A percentile compares a stretch with the other conserved stretches of the same genome.
Conservation (phyloP, 2,888 invertebrate genomes). For the Dryomyza anilis region DNA sequence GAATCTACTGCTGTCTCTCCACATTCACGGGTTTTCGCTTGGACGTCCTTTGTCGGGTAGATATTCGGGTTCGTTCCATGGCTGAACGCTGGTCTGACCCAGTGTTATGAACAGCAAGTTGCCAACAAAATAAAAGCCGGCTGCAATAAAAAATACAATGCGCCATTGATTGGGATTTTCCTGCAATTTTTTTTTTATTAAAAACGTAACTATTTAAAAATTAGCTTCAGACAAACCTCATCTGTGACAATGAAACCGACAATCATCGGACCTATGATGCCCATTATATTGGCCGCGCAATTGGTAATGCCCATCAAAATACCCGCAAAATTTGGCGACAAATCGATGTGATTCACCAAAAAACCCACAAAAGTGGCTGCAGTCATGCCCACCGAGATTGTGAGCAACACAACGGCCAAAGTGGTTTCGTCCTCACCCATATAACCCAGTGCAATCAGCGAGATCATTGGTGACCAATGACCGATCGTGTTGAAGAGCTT, state of each 20-base stretch:
- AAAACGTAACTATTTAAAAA: neutral
- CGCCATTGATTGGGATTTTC: slow-evolving; percentile 72
- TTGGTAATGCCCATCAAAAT: slow-evolving; percentile 84
- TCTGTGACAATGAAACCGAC: slow-evolving; percentile 73
- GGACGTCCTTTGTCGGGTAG: too few species aligned
- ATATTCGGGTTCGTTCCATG: slow-evolving; percentile 72
- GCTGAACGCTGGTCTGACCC: slow-evolving; percentile 70
- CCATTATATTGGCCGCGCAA: slow-evolving; percentile 76
- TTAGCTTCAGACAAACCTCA: slow-evolving; percentile 70
- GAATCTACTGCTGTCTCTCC: slow-evolving; percentile 51
- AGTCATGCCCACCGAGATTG: slow-evolving; percentile 76
- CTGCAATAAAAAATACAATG: slow-evolving; percentile 75
- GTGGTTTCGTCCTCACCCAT: slow-evolving; percentile 54
- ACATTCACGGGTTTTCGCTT: slow-evolving; percentile 49
- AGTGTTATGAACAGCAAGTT: slow-evolving; percentile 74
- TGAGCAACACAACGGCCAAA: slow-evolving; percentile 70
- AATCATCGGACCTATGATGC: slow-evolving; percentile 77
- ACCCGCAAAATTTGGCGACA: slow-evolving; percentile 83
- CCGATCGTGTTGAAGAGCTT: slow-evolving; percentile 67
- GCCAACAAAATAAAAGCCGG: slow-evolving; percentile 71
- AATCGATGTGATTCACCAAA: slow-evolving; percentile 83
- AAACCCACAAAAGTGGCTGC: slow-evolving; percentile 78
- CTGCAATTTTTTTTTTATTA: slow-evolving; percentile 58
- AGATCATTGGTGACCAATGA: slow-evolving; percentile 72
- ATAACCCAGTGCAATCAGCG: slow-evolving; percentile 69